These are phyloP conservation scores for Sylvietta virens DNA, from an alignment of 2,113 vertebrate species.

Conservation along the genomic window DNA sequence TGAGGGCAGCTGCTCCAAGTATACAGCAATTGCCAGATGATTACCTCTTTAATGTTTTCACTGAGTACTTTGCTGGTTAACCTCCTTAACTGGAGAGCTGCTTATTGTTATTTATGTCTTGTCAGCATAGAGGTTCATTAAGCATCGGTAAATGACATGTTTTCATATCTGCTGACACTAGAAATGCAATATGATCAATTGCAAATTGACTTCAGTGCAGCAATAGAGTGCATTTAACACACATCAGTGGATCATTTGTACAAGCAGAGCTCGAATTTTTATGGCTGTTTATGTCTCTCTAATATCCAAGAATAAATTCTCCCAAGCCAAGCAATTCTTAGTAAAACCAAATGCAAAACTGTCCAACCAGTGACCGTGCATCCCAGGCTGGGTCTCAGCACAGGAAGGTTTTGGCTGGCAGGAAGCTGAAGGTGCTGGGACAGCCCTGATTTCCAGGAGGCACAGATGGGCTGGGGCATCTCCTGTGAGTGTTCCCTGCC, in stretches of 20 bases:
- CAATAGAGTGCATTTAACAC: constrained; percentile 49
- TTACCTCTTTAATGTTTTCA: constrained; percentile 35
- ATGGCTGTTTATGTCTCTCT: constrained; percentile 41
- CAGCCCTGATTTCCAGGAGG: neutral
- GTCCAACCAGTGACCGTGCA: neutral
- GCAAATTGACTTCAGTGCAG: constrained; percentile 29
- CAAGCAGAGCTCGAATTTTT: constrained; percentile 41
- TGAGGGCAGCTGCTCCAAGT: neutral
- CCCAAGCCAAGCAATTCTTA: neutral
- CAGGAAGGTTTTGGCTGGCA: neutral
- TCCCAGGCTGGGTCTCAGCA: neutral
- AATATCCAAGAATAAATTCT: constrained; percentile 45
- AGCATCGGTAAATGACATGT: constrained; percentile 22
- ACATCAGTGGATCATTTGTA: constrained; percentile 52
- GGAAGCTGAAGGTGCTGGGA: neutral
- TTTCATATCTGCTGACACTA: constrained; percentile 35
- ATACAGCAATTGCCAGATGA: constrained; percentile 8
- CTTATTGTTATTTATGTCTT: constrained; percentile 59
- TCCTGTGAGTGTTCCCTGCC: neutral
- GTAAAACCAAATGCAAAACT: neutral
- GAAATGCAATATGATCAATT: constrained; percentile 37
- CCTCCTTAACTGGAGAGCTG: constrained; percentile 45
- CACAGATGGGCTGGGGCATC: neutral
- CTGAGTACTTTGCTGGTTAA: constrained; percentile 32
- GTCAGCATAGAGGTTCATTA: constrained; percentile 44